Base-by-base conservation (phyloP, 2,113 vertebrate genomes). In the Siniperca chuatsi region DNA sequence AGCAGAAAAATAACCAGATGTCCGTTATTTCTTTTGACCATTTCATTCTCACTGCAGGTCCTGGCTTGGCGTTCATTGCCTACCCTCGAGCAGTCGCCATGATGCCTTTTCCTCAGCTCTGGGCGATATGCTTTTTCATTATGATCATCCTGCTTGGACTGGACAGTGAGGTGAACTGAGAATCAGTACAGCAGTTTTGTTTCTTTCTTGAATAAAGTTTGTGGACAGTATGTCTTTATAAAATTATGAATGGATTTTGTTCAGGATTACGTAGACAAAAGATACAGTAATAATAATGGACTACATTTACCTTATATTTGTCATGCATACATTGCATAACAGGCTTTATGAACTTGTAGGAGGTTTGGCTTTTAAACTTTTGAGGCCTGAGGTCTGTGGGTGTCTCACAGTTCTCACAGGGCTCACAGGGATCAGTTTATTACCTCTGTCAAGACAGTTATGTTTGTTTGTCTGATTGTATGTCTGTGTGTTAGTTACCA, bases 71-170 rank as follows among this genome's bases (percentile, higher is more conserved):
- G 0, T 96, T 96, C 75, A 96, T 96, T 46, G 96, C 95, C 16
- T 96, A 96, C 75, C 96, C 96, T 73, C 95, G 95, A 75, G 96
- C 96, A 0, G 94, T 96, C 0, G 90, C 96, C 74, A 95, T 96
- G 96, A 96, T 96, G 96, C 96, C 96, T 44, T 25, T 96, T 66
- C 94, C 96, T 73, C 96, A 96, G 76, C 62, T 96, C 8, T 96
- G 96, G 96, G 90, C 96, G 0, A 35, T 95, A 62, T 96, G 93
- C 73, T 96, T 96, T 83, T 96, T 96, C 46, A 0, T 96, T 50
- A 96, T 96, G 96, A 93, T 96, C 87, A 96, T 96, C 83, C 71
- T 96, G 1, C 88, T 96, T 62, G 96, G 96, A 46, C 86, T 96
- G 37, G 96, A 96, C 89, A 96, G 95, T 87, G 78, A 96, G 93